Conservation (phyloP, 2,888 invertebrate genomes). For the Oxycera nigricornis region DNA sequence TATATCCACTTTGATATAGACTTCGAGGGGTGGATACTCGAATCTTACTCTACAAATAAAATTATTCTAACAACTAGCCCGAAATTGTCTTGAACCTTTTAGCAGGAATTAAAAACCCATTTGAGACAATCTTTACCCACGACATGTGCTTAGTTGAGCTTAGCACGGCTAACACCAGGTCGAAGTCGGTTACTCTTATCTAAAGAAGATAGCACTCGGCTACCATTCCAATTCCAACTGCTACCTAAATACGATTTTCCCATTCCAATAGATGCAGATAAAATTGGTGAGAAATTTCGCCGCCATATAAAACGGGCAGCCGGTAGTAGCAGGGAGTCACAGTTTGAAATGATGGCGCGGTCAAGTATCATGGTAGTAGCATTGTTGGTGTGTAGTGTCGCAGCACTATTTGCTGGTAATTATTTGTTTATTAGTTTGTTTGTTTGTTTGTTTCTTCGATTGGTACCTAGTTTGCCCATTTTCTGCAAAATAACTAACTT, state of each 20-base stretch:
- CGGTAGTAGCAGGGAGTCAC: constrained; percentile 24
- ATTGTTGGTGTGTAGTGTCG: constrained; percentile 17
- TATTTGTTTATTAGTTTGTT: background rate
- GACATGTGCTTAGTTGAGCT: background rate
- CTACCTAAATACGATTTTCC: too few species aligned
- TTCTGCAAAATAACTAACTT: background rate
- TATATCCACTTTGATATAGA: too few species aligned
- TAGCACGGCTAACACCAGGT: too few species aligned
- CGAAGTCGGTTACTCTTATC: background rate
- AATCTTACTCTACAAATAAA: too few species aligned
- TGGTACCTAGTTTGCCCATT: background rate
- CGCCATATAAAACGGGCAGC: constrained; percentile 28
- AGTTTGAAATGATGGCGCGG: constrained; percentile 31
- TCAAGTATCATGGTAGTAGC: constrained; percentile 21
- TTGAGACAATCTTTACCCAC: background rate
- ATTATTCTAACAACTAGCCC: too few species aligned
- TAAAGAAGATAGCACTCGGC: background rate
- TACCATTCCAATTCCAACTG: background rate
- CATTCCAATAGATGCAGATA: constrained; percentile 10
- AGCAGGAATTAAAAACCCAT: constrained; percentile 6
- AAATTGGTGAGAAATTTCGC: constrained; percentile 16
- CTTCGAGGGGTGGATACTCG: too few species aligned
- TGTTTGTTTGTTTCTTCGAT: too few species aligned
- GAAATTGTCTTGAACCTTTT: background rate
- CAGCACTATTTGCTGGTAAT: constrained; percentile 27